Evolutionary conservation across 2,113 vertebrate genomes (phyloP).

Genomic region (Chionis minor): DNA sequence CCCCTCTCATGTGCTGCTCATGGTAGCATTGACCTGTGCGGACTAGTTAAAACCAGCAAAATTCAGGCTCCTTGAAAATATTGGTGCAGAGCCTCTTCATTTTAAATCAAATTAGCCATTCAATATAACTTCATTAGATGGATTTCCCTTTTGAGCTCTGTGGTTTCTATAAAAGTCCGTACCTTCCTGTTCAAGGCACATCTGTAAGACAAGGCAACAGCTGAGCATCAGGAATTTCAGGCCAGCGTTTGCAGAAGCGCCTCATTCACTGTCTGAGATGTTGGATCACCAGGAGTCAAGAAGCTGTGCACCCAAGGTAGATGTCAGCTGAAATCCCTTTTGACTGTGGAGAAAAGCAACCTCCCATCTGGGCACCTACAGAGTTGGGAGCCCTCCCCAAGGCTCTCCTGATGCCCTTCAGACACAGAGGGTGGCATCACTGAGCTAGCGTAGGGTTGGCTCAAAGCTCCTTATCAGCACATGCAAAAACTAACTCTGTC

Average conservation of each 20-base stretch:
- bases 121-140: background rate
- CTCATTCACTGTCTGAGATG: background rate
- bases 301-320: background rate
- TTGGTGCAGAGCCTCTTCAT: background rate
- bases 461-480: background rate
- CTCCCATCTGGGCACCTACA: background rate
- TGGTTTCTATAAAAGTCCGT: background rate
- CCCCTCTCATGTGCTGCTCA: background rate
- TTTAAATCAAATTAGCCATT: background rate
- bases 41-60: background rate
- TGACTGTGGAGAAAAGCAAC: background rate
- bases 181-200: background rate
- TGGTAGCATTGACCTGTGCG: background rate
- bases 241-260: background rate
- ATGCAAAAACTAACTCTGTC: background rate
- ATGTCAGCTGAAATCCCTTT: background rate
- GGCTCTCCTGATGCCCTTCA: background rate
- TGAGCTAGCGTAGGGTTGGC: background rate
- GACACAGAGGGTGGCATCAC: background rate
- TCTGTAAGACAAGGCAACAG: background rate
- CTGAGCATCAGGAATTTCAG: background rate
- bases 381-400: background rate
- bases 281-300: background rate
- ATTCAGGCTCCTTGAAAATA: background rate
- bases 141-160: background rate